Base-by-base conservation (phyloP, 2,113 vertebrate species). In the Mormyrus lacerda region DNA sequence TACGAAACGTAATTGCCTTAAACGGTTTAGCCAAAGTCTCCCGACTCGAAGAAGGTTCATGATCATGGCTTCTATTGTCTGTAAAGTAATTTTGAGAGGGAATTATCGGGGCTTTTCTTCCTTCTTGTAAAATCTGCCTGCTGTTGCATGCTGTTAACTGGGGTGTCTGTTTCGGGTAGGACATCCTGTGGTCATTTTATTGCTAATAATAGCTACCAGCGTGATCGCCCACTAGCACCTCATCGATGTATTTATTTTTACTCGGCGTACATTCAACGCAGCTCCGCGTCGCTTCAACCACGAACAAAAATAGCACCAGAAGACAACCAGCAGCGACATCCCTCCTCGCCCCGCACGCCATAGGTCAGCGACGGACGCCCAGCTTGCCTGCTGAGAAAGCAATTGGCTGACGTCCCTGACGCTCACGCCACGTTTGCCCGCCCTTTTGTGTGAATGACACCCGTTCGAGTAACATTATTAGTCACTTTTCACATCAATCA, bases 121-220 rank as follows among this genome's bases (percentile, higher is more conserved):
- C 19, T 58, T 39, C 73, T 79, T 1, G 31, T 35, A 17, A 79
- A 42, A 19, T 42, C 73, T 42, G 15, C 10, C 2, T 35, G 65
- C 0, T 31, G 27, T 44, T 9, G 79, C 42, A 9, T 45, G 44
- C 21, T 47, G 82, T 47, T 45, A 44, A 24, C 19, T 45, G 7
- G 44, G 19, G 39, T 84, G 82, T 47, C 24, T 47, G 82, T 5
- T 39, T 86, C 11, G 47, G 85, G 48, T 86, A 19, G 48, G 48
- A 86, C 45, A 35, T 86, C 31, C 24, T 48, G 85, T 87, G 85
- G 27, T 87, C n/a, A 53, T 19, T 47, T 87, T 53, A 87, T 42
- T 17, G n/a, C 85, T 87, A 87, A 87, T 87, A 39, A 87, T 87
- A 87, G 85, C 31, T n/a, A 87, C 10, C 13, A 87, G 85, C 15